Evolutionary conservation across 2,113 vertebrate genomes (phyloP).

Genomic region (Corythornis madagascariensis): DNA sequence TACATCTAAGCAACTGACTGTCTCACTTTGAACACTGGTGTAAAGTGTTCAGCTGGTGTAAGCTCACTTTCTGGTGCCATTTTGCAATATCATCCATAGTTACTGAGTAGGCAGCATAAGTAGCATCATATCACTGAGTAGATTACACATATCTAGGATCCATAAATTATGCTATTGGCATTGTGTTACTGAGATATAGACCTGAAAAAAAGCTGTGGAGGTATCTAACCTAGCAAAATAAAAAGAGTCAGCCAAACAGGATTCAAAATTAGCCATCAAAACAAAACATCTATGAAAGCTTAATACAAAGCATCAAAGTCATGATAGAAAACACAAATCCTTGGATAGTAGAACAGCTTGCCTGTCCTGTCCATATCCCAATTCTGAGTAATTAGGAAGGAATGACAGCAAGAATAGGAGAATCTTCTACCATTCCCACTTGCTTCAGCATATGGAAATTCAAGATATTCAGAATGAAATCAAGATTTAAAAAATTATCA

Average conservation of each 20-base stretch:
- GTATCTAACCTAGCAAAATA: neutral
- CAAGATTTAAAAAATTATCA: neutral
- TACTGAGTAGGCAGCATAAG: neutral
- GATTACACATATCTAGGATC: neutral
- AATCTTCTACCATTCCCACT: neutral
- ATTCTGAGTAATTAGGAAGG: neutral
- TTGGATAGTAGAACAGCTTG: neutral
- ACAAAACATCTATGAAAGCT: constrained; percentile 1
- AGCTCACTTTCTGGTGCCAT: neutral
- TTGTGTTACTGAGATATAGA: neutral
- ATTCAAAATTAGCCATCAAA: constrained; percentile 10
- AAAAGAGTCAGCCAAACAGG: neutral
- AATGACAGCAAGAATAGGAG: neutral
- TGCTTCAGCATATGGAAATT: neutral
- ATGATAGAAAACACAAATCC: neutral
- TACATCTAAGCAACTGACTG: neutral
- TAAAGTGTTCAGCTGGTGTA: neutral
- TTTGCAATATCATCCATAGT: neutral
- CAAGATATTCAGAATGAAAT: neutral
- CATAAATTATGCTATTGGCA: neutral
- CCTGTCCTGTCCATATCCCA: neutral
- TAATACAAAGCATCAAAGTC: neutral
- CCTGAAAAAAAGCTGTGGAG: constrained; percentile 5
- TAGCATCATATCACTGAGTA: neutral
- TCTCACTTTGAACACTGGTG: neutral